These are phyloP conservation scores for Willowsia nigromaculata DNA, from an alignment of 2,888 invertebrate species.

Conservation along the genomic window DNA sequence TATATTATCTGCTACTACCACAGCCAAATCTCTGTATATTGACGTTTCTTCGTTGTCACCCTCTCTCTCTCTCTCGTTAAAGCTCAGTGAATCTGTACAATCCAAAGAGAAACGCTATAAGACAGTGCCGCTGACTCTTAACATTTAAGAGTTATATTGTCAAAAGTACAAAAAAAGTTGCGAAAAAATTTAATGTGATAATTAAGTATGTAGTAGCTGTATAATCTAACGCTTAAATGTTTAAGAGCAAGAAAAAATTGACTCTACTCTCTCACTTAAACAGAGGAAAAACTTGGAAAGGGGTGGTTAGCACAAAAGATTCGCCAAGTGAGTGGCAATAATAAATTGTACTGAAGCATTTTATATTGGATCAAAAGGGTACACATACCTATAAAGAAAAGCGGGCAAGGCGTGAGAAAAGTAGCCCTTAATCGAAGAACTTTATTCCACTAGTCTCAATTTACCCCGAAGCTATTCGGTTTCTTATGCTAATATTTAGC, in stretches of 20 bases:
- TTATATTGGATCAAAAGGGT: too few relatives aligned
- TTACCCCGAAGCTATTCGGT: too few relatives aligned
- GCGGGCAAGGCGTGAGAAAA: too few relatives aligned
- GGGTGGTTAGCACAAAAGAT: too few relatives aligned
- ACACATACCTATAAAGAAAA: too few relatives aligned
- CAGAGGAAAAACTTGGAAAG: neutral
- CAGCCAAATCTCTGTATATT: too few relatives aligned
- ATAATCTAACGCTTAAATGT: neutral
- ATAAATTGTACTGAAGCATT: too few relatives aligned
- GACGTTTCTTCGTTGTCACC: neutral
- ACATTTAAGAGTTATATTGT: neutral
- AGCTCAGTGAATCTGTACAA: slow-evolving; percentile 21
- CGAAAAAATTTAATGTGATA: slow-evolving; percentile 25
- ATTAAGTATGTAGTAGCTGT: neutral
- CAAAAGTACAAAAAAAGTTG: neutral
- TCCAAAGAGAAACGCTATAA: slow-evolving; percentile 32
- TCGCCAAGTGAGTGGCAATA: too few relatives aligned
- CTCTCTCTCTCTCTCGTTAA: slow-evolving; percentile 6
- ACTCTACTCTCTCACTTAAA: neutral
- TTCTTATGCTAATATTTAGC: too few relatives aligned
- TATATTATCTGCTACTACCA: too few relatives aligned
- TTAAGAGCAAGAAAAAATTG: neutral
- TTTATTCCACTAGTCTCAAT: too few relatives aligned
- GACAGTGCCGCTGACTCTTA: neutral
- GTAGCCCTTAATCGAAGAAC: too few relatives aligned